These are phyloP conservation scores for Arenaria interpres DNA, from an alignment of 2,113 vertebrate species.

Conservation along the genomic window DNA sequence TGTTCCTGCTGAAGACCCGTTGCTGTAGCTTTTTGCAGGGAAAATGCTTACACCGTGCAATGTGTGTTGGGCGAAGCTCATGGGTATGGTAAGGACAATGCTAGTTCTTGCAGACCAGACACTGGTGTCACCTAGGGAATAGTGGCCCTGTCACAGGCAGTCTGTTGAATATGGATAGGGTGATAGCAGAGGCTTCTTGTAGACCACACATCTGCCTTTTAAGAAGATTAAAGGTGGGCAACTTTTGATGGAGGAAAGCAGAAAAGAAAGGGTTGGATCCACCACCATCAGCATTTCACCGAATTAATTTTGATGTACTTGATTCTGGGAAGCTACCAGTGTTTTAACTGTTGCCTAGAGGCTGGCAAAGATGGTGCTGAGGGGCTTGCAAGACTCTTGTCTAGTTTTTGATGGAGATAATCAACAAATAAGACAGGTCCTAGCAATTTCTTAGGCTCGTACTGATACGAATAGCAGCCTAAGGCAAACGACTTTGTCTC, in stretches of 20 bases:
- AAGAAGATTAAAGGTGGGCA: background rate
- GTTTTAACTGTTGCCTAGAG: background rate
- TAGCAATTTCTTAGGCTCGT: background rate
- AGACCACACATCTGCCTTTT: background rate
- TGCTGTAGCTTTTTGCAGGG: background rate
- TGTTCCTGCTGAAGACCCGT: background rate
- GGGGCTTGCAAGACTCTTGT: background rate
- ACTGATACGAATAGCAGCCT: background rate
- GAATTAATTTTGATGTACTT: background rate
- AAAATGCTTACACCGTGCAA: background rate
- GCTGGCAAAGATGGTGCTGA: background rate
- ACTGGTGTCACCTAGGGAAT: background rate
- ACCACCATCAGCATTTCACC: background rate
- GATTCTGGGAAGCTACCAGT: background rate
- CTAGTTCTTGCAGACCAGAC: background rate
- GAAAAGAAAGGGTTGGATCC: background rate
- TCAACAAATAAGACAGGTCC: background rate
- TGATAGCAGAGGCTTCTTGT: background rate
- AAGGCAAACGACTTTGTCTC: background rate
- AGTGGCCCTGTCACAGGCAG: background rate
- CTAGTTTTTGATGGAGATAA: background rate
- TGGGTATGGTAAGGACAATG: background rate
- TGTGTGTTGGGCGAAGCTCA: accelerated
- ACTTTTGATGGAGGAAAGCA: background rate
- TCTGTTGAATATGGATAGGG: background rate